Evolutionary conservation across 1,140 invertebrate genomes (phyloP).

Genomic region (Theocolax elegans): DNA sequence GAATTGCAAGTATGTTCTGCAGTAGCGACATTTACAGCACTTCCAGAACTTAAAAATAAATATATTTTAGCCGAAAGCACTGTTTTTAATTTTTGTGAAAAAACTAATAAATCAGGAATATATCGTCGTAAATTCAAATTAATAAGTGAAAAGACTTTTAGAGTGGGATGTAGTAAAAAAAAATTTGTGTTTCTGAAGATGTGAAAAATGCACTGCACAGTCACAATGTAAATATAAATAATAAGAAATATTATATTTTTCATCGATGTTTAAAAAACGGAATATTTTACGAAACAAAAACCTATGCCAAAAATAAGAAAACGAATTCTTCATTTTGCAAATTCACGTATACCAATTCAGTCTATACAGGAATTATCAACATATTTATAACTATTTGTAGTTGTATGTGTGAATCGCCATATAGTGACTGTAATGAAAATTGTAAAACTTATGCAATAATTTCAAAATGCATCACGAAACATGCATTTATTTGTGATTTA

Average conservation of each 20-base stretch:
- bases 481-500: no score
- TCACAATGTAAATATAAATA: background rate
- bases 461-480: no score
- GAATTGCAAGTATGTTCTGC: background rate
- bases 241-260: no score
- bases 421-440: no score
- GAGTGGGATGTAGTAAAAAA: no score
- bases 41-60: background rate
- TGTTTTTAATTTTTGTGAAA: background rate
- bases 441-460: no score
- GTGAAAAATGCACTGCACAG: background rate
- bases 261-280: background rate
- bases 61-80: background rate
- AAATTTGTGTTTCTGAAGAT: background rate
- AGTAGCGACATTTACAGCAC: background rate
- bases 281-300: background rate
- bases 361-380: no score
- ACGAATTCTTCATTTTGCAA: no score
- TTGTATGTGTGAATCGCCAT: no score
- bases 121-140: background rate
- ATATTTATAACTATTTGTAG: no score
- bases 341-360: no score
- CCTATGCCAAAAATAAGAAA: background rate
- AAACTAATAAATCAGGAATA: background rate
- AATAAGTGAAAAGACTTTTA: no score